A percentile compares a stretch with the other conserved stretches of the same genome.
phyloP scores from a whole-genome alignment of 92 coral and sea anemone species.

The Epizoanthus scotinus region DNA sequence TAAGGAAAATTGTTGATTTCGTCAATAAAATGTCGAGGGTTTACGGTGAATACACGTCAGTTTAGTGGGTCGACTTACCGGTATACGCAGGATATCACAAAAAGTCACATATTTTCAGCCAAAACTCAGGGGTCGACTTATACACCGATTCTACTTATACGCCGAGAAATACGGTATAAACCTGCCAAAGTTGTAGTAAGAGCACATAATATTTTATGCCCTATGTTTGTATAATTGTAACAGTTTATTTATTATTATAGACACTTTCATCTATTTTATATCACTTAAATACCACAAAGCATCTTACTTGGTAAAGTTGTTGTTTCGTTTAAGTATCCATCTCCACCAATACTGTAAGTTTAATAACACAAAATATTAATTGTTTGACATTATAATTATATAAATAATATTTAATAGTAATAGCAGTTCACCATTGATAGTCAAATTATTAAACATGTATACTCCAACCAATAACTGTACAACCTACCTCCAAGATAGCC shows the following conservation, averaged over 20 bases:
- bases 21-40: no score
- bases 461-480: not conserved
- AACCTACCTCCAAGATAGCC: constrained; percentile 84
- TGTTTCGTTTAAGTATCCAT: constrained; percentile 46
- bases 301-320: constrained; percentile 88
- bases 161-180: no score
- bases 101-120: no score
- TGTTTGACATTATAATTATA: not conserved
- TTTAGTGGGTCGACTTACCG: no score
- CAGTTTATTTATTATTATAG: no score
- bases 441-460: not conserved
- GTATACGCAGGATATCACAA: no score
- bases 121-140: no score
- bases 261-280: not conserved
- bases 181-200: no score
- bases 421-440: not conserved
- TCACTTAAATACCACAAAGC: not conserved
- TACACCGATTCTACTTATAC: no score
- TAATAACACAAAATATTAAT: not conserved
- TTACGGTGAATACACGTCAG: no score
- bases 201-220: no score
- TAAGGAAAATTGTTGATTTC: no score
- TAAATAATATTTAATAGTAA: not conserved
- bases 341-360: constrained; percentile 71
- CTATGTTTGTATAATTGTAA: not conserved